A percentile compares a stretch with the other conserved stretches of the same genome.
phyloP scores from a whole-genome alignment of 2,888 invertebrate species.

The Phalera bucephala region DNA sequence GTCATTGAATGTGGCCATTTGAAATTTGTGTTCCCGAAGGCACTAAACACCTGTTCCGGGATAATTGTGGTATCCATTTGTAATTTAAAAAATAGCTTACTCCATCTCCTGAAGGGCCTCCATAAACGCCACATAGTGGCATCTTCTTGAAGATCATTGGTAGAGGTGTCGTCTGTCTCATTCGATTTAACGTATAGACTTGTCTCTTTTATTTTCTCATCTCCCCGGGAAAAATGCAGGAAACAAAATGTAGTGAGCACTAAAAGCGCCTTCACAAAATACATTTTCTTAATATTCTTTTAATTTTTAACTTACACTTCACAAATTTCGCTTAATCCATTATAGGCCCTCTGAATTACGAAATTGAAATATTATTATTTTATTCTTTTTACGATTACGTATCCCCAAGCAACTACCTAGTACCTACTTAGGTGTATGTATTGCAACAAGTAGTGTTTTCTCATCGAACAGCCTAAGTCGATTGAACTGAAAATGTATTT shows the following conservation, averaged over 20 bases:
- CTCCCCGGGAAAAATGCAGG: constrained; percentile 40
- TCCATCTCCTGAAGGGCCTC: constrained; percentile 57
- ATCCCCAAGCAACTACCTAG: too few relatives aligned
- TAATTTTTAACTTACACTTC: too few relatives aligned
- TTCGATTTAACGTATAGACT: constrained; percentile 33
- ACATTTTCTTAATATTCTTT: constrained; percentile 13
- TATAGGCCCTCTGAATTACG: too few relatives aligned
- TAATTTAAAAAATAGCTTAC: constrained; percentile 41
- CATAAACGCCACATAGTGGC: constrained; percentile 47
- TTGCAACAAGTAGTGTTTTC: constrained; percentile 26
- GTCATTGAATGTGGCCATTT: too few relatives aligned
- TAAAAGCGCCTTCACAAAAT: constrained; percentile 41
- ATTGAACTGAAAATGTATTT: constrained; percentile 42
- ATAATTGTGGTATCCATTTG: too few relatives aligned
- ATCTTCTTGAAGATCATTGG: constrained; percentile 42
- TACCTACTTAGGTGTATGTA: too few relatives aligned
- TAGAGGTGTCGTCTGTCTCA: constrained; percentile 35
- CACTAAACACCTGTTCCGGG: too few relatives aligned
- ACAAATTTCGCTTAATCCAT: too few relatives aligned
- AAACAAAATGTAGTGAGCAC: constrained; percentile 43
- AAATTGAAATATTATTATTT: too few relatives aligned
- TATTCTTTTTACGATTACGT: too few relatives aligned
- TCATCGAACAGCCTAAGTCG: constrained; percentile 48
- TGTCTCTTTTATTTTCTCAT: constrained; percentile 32
- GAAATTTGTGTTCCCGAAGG: too few relatives aligned